Conservation (phyloP, 2,113 vertebrate species). For the Corythornis vintsioides region DNA sequence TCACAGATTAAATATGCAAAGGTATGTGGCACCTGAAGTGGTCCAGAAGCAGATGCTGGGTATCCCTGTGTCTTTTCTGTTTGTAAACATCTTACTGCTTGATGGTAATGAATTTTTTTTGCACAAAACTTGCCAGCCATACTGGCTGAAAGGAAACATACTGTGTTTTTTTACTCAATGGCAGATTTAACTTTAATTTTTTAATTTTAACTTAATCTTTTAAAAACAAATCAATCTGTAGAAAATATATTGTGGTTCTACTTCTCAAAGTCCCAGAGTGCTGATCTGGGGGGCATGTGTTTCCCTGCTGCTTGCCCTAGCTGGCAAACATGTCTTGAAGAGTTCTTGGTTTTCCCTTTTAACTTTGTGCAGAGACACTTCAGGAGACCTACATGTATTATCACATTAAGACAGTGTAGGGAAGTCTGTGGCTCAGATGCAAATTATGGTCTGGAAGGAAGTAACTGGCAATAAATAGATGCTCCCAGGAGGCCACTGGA, state of each 20-base stretch:
- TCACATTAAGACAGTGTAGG: background rate
- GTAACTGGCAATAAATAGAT: background rate
- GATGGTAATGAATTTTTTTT: background rate
- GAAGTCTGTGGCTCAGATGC: background rate
- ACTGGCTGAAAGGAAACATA: background rate
- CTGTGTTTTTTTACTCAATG: background rate
- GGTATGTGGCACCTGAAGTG: background rate
- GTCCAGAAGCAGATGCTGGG: background rate
- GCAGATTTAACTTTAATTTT: background rate
- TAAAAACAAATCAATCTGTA: background rate
- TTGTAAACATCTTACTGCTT: background rate
- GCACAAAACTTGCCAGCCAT: background rate
- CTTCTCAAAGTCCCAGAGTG: background rate
- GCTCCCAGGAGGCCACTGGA: background rate
- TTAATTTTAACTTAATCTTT: background rate
- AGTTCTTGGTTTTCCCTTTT: background rate
- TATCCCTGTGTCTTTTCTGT: background rate
- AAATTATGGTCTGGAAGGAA: background rate
- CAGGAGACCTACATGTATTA: background rate
- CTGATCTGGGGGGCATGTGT: background rate
- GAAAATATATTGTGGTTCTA: background rate
- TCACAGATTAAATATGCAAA: background rate
- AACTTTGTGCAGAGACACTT: background rate
- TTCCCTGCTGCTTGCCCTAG: background rate
- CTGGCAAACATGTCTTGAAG: background rate